phyloP scores from a whole-genome alignment of 2,797 vertebrate genomes.

The Tragelaphus eurycerus region DNA sequence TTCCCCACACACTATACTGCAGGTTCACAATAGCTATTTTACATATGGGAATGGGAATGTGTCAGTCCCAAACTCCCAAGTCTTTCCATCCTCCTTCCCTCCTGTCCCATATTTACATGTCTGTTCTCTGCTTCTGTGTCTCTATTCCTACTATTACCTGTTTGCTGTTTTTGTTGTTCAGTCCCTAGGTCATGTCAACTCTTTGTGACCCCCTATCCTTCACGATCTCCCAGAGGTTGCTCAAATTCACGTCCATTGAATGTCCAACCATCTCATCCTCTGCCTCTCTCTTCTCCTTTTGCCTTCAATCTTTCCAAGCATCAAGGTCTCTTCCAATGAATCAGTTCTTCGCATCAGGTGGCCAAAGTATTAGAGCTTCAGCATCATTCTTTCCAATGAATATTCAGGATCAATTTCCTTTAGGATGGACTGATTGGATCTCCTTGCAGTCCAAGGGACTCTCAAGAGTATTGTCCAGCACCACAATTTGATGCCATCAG shows the following conservation, averaged over 20 bases:
- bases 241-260: background rate
- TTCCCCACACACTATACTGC: background rate
- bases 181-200: background rate
- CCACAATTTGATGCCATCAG: background rate
- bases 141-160: background rate
- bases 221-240: background rate
- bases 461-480: background rate
- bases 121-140: background rate
- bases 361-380: background rate
- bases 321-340: background rate
- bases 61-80: background rate
- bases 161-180: background rate
- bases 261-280: background rate
- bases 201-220: background rate
- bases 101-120: background rate
- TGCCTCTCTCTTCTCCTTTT: background rate
- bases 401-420: background rate
- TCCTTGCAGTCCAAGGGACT: background rate
- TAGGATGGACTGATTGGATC: background rate
- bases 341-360: background rate
- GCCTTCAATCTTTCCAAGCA: background rate
- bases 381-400: background rate
- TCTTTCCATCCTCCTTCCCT: background rate
- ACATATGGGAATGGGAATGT: background rate
- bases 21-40: background rate